Evolutionary conservation across 2,797 vertebrate species (phyloP), one percentile per base, ranked within the genome.

Genomic region (Delichon dasypus): DNA sequence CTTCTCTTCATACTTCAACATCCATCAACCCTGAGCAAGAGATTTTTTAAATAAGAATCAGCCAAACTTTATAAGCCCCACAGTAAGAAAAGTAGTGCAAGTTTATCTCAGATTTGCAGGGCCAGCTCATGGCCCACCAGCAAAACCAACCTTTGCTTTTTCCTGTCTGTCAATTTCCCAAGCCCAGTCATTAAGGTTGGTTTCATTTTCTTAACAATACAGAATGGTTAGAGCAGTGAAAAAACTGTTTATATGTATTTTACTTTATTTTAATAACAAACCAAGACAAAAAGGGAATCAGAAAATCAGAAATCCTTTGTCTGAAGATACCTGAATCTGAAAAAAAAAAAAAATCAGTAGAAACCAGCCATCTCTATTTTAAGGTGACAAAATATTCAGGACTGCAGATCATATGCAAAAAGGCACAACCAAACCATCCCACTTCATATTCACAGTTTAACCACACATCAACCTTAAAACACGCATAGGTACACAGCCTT

Each of bases 401-500:
- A 45, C 47, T 18, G 8, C 16, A 68, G 15, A 64, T 44, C 19
- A 44, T 16, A 61, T 7, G 9, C 8, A 23, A 19, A 50, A 50
- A 20, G 3, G 1, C 10, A 20, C 45, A 38, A 10, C 0, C 4
- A 44, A 72, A 19, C 23, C n/a, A 30, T 16, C 2, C 7, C 9
- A 58, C 27, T 65, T 29, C 30, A 22, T 47, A 75, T 58, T 91
- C 54, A 67, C 19, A 54, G 64, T 40, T 75, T 65, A 88, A 44
- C 18, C 34, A 75, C 14, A 64, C 7, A 5, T 25, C n/a, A 73
- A 4, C 26, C 15, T 70, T 70, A 62, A 58, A 77, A 34, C 3
- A 32, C 9, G 80, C 36, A 27, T 74, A n/a, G n/a, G n/a, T n/a
- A n/a, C n/a, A n/a, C n/a, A 90, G 47, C 11, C 47, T 75, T 5